Evolutionary conservation across 2,113 vertebrate genomes (phyloP), one percentile per base, ranked within the genome.

Genomic region (Glaucomys volans): DNA sequence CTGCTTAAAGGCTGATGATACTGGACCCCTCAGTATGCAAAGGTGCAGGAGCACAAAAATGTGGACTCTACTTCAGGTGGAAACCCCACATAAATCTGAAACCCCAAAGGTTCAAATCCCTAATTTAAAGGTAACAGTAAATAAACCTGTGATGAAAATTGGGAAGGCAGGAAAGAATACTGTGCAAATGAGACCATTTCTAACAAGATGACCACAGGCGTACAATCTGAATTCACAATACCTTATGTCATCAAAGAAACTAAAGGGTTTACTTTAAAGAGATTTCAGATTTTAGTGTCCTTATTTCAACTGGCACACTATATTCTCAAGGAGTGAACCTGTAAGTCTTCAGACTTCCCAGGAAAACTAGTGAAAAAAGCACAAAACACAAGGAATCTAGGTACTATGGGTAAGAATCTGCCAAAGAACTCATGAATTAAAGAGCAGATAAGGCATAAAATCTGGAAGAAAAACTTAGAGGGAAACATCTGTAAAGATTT

Each of bases 131-230:
- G 22, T 50, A 52, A 80, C 6, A 17, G 66, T 37, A 35, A 52
- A 66, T 18, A 75, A 75, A 42, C 5, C 8, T 85, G 13, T 11
- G 35, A 64, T 16, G n/a, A 32, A 67, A n/a, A 11, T 50, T 50
- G 13, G 47, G 35, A 40, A 16, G 32, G n/a, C 67, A 71, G 26
- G 67, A 90, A n/a, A 74, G 71, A 30, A 37, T 18, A 1, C 3
- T 57, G 35, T 40, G 47, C 24, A 2, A 10, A 24, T 10, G 7
- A 47, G 57, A 50, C 30, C 0, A 16, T 4, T 13, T 30, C 47
- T 32, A 42, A 11, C 2, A 9, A 22, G 28, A 30, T 5, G 4
- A 35, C 18, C 1, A 0, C 42, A 64, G 4, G 24, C 11, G 26
- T 37, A 37, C 12, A 66, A 30, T 87, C 8, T 32, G 18, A 79